Evolutionary conservation across 2,113 vertebrate genomes (phyloP).

Genomic region (Crotalus horridus): DNA sequence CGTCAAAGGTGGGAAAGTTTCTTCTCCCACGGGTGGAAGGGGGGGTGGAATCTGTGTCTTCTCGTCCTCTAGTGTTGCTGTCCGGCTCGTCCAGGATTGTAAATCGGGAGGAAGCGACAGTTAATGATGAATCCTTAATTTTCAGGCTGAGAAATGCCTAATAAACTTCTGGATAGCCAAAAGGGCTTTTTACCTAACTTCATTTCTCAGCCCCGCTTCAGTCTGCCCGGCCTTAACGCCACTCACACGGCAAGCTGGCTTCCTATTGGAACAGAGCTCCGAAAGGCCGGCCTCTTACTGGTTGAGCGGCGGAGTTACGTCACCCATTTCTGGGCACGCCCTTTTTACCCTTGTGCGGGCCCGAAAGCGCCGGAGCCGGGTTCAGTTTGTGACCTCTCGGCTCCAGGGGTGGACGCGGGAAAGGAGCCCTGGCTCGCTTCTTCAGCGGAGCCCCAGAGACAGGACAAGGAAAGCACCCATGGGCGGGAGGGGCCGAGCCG

Average conservation of each 20-base stretch:
- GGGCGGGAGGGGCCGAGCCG: not conserved
- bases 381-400: conserved; percentile 33
- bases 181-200: conserved; percentile 69
- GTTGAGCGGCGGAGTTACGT: conserved; percentile 18
- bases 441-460: not conserved
- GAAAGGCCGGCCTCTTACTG: conserved; percentile 41
- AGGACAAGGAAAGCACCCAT: not conserved
- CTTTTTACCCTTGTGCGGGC: not conserved
- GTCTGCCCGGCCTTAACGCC: conserved; percentile 54
- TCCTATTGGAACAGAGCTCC: conserved; percentile 56
- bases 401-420: not conserved
- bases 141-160: conserved; percentile 61
- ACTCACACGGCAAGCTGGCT: conserved; percentile 51
- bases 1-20: conserved; percentile 35
- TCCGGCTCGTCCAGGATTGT: conserved; percentile 42
- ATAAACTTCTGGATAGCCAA: conserved; percentile 68
- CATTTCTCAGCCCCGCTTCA: conserved; percentile 49
- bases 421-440: not conserved
- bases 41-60: conserved; percentile 16
- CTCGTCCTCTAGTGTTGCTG: conserved; percentile 35
- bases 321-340: conserved; percentile 12
- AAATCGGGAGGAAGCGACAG: conserved; percentile 30
- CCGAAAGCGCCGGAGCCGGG: not conserved
- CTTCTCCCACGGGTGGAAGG: conserved; percentile 20
- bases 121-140: conserved; percentile 62